Conservation (phyloP, 53 echinoderm and acorn worm genomes). For the Antedon mediterranea region DNA sequence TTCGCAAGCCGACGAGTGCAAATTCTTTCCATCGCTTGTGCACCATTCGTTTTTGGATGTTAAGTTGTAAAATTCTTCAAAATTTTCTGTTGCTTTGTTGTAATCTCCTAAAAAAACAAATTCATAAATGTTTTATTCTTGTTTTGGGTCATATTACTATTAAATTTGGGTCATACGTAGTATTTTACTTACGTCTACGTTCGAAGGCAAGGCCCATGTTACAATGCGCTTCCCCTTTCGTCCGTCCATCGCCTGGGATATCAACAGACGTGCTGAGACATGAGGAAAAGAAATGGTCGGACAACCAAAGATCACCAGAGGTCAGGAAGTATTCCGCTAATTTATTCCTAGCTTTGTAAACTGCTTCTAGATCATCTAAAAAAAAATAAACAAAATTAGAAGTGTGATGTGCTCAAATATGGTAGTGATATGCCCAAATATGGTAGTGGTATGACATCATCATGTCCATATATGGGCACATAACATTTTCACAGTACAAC, state of each 20-base stretch:
- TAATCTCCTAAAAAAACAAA: conserved; percentile 58
- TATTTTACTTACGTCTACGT: conserved; percentile 70
- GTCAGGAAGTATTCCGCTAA: conserved; percentile 68
- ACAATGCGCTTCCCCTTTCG: conserved; percentile 79
- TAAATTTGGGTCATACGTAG: not conserved
- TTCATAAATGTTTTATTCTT: too few species aligned
- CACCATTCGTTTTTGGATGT: conserved; percentile 56
- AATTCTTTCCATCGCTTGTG: conserved; percentile 43
- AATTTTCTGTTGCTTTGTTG: conserved; percentile 55
- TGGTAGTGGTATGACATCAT: too few species aligned
- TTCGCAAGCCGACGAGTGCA: conserved; percentile 79
- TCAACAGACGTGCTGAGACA: conserved; percentile 76
- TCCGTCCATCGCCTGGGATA: conserved; percentile 46
- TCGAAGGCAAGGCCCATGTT: conserved; percentile 85
- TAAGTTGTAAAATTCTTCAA: conserved; percentile 79
- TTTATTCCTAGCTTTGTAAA: conserved; percentile 61
- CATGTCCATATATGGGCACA: too few species aligned
- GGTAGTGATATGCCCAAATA: too few species aligned
- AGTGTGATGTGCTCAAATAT: too few species aligned
- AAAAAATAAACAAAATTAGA: not conserved
- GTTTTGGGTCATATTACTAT: too few species aligned
- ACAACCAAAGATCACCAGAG: conserved; percentile 60
- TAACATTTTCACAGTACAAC: too few species aligned
- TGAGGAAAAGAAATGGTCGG: conserved; percentile 85
- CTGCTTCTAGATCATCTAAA: conserved; percentile 63